phyloP scores from a whole-genome alignment of 2,888 invertebrate species.

The Agrenia bidenticulata region DNA sequence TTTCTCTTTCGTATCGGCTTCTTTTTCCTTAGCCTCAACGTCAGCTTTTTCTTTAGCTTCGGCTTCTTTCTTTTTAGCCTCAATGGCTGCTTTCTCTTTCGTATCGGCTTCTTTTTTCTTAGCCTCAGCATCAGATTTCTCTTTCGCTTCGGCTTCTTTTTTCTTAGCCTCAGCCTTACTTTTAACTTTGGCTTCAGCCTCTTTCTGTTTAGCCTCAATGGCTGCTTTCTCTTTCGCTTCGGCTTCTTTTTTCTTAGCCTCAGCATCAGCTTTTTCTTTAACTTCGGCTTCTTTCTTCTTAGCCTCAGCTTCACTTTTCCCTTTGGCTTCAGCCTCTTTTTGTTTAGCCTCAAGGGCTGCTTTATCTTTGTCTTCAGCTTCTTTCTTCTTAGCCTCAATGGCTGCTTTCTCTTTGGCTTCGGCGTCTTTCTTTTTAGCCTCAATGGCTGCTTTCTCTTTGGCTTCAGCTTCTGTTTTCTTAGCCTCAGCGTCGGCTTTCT shows the following conservation, averaged over 20 bases:
- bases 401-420: no score
- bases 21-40: slow-evolving; percentile 33
- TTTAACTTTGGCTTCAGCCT: no score
- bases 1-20: slow-evolving; percentile 37
- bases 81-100: slow-evolving; percentile 31
- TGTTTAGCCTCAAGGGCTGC: slow-evolving; percentile 32
- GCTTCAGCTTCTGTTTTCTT: slow-evolving; percentile 32
- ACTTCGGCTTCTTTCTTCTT: not conserved
- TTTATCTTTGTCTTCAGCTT: slow-evolving; percentile 44
- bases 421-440: slow-evolving; percentile 33
- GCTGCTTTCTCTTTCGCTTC: slow-evolving; percentile 9
- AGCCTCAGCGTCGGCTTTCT: slow-evolving; percentile 32
- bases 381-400: no score
- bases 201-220: slow-evolving; percentile 42
- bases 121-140: slow-evolving; percentile 25
- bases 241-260: slow-evolving; percentile 36
- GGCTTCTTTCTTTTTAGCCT: slow-evolving; percentile 38
- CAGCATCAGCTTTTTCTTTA: slow-evolving; percentile 27
- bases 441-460: slow-evolving; percentile 38
- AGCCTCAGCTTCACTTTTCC: slow-evolving; percentile 9
- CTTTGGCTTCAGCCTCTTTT: slow-evolving; percentile 5
- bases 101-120: slow-evolving; percentile 41
- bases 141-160: slow-evolving; percentile 40
- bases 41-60: slow-evolving; percentile 31
- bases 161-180: slow-evolving; percentile 39